Base-by-base conservation (phyloP, 1,140 invertebrate species). In the Tetramorium alpestre region DNA sequence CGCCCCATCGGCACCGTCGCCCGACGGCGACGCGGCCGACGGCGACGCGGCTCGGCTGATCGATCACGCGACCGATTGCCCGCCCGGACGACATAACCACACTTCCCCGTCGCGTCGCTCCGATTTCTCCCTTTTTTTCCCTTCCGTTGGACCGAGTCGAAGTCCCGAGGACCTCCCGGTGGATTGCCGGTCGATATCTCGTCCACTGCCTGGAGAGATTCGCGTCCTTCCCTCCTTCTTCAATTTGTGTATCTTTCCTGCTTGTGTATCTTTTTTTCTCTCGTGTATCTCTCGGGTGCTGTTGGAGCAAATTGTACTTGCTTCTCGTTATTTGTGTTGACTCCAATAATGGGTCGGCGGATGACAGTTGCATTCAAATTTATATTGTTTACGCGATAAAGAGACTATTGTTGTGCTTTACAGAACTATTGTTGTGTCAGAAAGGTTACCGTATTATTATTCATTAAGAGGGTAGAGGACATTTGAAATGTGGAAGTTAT, bases 31-130 rank as follows among this genome's bases (percentile, higher is more conserved):
- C 76, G 62, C 60, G 58, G 28, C 18, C 62, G 64, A 78, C 84
- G 64, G 22, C 77, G 77, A 86, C 77, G 85, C 85, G 62, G 56
- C 80, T 84, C 85, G 62, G 56, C 80, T 84, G 80, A 84, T 84
- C 80, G 80, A 84, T 84, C 80, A 75, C 69, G 69, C 69, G 69
- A 84, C 56, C 38, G 77, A 77, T 87, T 82, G 65, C 54, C 60
- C 87, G 88, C 87, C 87, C 85, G 70, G 87, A 64, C 80, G 72
- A 90, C 92, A 86, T 94, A 94, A 94, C 94, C 93, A 91, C 73
- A 93, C 87, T 93, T 70, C 33, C 33, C 22, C 73, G 22, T 11
- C 62, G 44, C 18, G 22, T n/a, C 33, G 22, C 58, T n/a, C 13
- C 47, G 64, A 18, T 56, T 22, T 2, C 8, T 44, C 1, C 5